Evolutionary conservation across 2,888 invertebrate species (phyloP), one percentile per base, ranked within the genome.

Genomic region (Cephalotes varians): DNA sequence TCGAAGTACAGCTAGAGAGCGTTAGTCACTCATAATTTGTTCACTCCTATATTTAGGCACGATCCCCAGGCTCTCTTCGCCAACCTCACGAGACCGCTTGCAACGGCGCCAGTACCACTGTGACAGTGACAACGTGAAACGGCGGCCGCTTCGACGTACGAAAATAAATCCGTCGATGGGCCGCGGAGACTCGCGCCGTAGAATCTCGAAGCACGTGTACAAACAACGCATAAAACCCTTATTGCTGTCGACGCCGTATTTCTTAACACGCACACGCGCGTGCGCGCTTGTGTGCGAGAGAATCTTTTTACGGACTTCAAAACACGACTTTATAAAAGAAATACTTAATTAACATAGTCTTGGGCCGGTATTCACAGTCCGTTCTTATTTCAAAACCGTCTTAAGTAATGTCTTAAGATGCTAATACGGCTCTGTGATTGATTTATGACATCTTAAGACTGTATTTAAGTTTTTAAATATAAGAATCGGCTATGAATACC

Each of bases 1-100:
- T 81, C 76, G 76, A 79, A 47, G 56, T 69, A 12, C 44, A 47
- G 69, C 47, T 31, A n/a, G 18, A 58, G 86, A 84, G 87, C 88
- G 88, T 91, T 91, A 91, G 91, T 91, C 91, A 90, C 89, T 88
- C 86, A 91, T 91, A 92, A 92, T 92, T 92, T 91, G 92, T 91
- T 91, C 92, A 86, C 85, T 86, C 85, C 90, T 92, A 92, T 92
- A 90, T 91, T 92, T 90, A 89, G 91, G 80, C 81, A 67, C 85
- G 84, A 65, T 67, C 84, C 76, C 67, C 65, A 77, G 72, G 60
- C 47, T 67, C 67, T 76, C 37, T 37, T 64, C 56, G 85, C 54
- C 82, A 81, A 73, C 69, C 51, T 71, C 76, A 76, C 85, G 81
- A 85, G 85, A 86, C 87, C 86, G 80, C 40, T 83, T 81, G 84